Percentiles rank a stretch among this genome's conserved stretches.
Conservation (phyloP, 2,888 invertebrate species). For the Emmelina monodactyla region DNA sequence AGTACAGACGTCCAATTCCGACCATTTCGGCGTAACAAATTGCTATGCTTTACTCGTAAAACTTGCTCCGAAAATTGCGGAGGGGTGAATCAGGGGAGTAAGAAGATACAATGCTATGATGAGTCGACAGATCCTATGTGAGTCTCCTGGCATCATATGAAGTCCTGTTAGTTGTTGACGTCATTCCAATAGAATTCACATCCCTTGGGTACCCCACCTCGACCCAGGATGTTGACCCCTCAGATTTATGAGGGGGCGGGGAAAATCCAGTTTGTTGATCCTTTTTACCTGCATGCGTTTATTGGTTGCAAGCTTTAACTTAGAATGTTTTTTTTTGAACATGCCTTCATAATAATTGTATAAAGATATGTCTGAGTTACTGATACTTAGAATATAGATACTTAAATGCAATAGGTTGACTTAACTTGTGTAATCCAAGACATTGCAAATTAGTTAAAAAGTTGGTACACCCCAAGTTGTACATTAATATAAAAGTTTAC, state of each 20-base stretch:
- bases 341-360: no score
- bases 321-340: no score
- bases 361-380: no score
- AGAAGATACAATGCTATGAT: no score
- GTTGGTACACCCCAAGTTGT: no score
- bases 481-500: no score
- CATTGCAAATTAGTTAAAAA: no score
- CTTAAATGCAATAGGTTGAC: no score
- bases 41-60: constrained; percentile 18
- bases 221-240: not conserved
- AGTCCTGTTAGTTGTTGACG: constrained; percentile 66
- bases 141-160: constrained; percentile 36
- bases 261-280: not conserved
- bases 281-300: not conserved
- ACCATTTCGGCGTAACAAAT: constrained; percentile 39
- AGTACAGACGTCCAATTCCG: constrained; percentile 33
- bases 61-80: not conserved
- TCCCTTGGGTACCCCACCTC: constrained; percentile 56
- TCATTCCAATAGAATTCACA: constrained; percentile 61
- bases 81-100: not conserved
- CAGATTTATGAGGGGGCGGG: not conserved
- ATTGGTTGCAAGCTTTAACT: no score
- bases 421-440: no score
- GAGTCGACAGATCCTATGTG: no score
- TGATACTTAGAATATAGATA: no score